Base-by-base conservation (phyloP, 1,140 invertebrate genomes). In the Matsumurasca onukii region DNA sequence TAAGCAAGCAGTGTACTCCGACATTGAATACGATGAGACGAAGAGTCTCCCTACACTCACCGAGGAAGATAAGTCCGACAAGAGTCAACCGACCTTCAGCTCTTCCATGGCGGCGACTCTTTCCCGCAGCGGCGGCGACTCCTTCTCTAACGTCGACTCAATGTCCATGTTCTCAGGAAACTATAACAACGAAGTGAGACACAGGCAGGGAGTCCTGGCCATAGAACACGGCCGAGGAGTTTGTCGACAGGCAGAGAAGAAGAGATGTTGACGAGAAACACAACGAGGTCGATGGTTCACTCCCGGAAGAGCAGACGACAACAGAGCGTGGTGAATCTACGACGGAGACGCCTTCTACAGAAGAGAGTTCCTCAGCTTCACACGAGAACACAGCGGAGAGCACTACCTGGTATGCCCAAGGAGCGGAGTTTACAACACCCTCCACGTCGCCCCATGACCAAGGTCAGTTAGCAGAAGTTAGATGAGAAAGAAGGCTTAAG, bases 201-300 rank as follows among this genome's bases (percentile, higher is more conserved):
- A 73, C 52, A 52, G 69, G 51, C 67, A 68, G 52, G 72, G 78
- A 2, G 77, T 78, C 0, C 77, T 82, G 0, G 79, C 79, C 0
- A 77, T 82, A 2, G 83, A 84, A 70, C 83, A 83, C 67, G 82
- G 83, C 83, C 82, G 2, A 79, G 83, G 55, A 77, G 77, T 15
- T 27, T 83, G 2, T 80, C 77, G 70, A 31, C 77, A 25, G 24
- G 69, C 64, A 22, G 62, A 64, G 9, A 61, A 67, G 49, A 66
- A 17, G 61, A 67, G 64, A 68, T 27, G 64, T 49, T 39, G 71
- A 69, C 66, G 52, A 68, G 61, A 68, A 31, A 70, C 3, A 69
- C 73, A 69, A 75, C 63, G 39, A 76, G 63, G 5, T 76, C 66
- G 25, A 69, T 71, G 24, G 68, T 70, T 25, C 72, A 75, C n/a